Conservation (phyloP, 1,140 invertebrate species). For the Luehdorfia chinensis region DNA sequence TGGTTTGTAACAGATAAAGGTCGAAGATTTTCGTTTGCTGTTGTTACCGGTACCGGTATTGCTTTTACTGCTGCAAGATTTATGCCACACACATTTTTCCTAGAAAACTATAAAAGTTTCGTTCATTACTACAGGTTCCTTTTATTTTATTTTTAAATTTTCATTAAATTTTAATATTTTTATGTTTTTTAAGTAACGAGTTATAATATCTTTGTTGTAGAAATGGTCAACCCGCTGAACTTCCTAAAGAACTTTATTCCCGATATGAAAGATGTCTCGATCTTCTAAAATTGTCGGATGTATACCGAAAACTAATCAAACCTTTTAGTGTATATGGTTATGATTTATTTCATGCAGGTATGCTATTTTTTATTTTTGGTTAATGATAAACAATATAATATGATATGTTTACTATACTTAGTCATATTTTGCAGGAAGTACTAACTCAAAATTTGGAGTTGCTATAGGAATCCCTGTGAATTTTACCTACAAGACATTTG, state of each 20-base stretch:
- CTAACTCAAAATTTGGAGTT: constrained; percentile 54
- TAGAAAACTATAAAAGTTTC: constrained; percentile 61
- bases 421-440: constrained; percentile 43
- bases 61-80: constrained; percentile 43
- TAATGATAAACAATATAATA: background rate
- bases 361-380: constrained; percentile 17
- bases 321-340: constrained; percentile 65
- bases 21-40: constrained; percentile 49
- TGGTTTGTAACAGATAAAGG: constrained; percentile 64
- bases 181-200: constrained; percentile 6
- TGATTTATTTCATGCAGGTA: constrained; percentile 72
- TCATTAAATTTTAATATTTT: background rate
- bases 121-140: constrained; percentile 54
- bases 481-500: constrained; percentile 51
- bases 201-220: constrained; percentile 31
- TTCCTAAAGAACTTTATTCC: constrained; percentile 38
- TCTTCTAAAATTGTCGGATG: constrained; percentile 41
- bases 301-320: constrained; percentile 50
- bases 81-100: constrained; percentile 54
- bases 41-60: constrained; percentile 48
- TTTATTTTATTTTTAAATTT: background rate
- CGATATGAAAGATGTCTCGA: constrained; percentile 54
- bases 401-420: background rate
- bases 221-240: constrained; percentile 46
- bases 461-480: constrained; percentile 60